phyloP scores from a whole-genome alignment of 2,888 invertebrate genomes.

The Agrenia bidenticulata region DNA sequence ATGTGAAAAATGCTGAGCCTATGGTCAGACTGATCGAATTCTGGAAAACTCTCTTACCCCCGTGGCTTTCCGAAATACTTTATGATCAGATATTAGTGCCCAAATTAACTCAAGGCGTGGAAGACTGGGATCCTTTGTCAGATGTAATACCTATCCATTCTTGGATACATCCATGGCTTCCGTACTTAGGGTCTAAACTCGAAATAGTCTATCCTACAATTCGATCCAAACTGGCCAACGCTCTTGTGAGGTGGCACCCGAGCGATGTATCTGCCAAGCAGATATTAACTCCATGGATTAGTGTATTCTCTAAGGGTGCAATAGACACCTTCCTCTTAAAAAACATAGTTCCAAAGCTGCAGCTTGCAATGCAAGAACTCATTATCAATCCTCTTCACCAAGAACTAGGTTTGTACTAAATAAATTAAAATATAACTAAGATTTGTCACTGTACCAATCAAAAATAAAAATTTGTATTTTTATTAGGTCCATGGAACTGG shows the following conservation, averaged over 20 bases:
- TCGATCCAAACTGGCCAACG: constrained; percentile 83
- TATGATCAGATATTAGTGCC: constrained; percentile 81
- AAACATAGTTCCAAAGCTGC: constrained; percentile 86
- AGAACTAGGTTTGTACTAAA: constrained; percentile 61
- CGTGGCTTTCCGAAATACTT: constrained; percentile 79
- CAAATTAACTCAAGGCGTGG: constrained; percentile 68
- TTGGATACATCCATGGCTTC: constrained; percentile 97
- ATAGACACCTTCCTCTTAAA: constrained; percentile 80
- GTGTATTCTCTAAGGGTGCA: constrained; percentile 71
- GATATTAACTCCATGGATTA: constrained; percentile 87
- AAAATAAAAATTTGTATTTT: background rate
- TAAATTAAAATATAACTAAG: background rate
- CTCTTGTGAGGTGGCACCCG: constrained; percentile 92
- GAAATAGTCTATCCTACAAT: constrained; percentile 81
- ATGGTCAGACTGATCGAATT: constrained; percentile 76
- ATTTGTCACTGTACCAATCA: background rate
- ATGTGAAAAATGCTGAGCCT: constrained; percentile 74
- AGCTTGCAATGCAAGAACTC: constrained; percentile 65
- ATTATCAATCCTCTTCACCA: constrained; percentile 74
- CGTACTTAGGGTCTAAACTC: constrained; percentile 66
- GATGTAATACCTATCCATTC: constrained; percentile 94
- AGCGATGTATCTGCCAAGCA: constrained; percentile 88
- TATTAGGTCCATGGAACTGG: constrained; percentile 85
- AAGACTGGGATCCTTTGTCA: constrained; percentile 91
- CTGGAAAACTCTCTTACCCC: constrained; percentile 79